These are phyloP conservation scores for Lamprotornis superbus DNA, from an alignment of 2,113 vertebrate genomes.

Conservation along the genomic window DNA sequence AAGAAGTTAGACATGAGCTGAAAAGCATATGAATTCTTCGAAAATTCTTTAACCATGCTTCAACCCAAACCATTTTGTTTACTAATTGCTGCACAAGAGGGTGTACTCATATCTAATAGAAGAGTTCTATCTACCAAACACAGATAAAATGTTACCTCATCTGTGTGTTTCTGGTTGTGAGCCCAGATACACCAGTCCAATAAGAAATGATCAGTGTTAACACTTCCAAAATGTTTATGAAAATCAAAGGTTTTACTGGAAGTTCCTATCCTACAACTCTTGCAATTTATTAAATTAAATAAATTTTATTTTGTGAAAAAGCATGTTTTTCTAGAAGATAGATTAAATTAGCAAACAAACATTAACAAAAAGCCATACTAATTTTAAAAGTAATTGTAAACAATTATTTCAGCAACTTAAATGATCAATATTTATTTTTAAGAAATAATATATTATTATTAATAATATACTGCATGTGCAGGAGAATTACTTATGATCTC, in stretches of 20 bases:
- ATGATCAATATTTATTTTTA: not conserved
- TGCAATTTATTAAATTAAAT: not conserved
- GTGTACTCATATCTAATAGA: not conserved
- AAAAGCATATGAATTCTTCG: not conserved
- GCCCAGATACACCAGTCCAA: not conserved
- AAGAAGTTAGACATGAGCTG: not conserved
- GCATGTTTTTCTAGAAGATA: not conserved
- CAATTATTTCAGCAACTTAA: not conserved
- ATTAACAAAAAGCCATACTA: not conserved
- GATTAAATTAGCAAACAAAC: not conserved
- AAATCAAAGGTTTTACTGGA: not conserved
- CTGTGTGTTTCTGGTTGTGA: not conserved
- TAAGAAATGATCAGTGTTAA: not conserved
- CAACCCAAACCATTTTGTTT: not conserved
- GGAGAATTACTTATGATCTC: not conserved
- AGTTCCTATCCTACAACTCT: not conserved
- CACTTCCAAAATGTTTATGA: not conserved
- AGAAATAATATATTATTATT: not conserved
- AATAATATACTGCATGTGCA: not conserved
- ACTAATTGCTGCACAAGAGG: not conserved
- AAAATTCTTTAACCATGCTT: not conserved
- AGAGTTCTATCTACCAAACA: not conserved
- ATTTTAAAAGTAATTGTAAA: not conserved
- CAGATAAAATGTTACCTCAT: not conserved
- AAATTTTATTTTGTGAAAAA: not conserved